Evolutionary conservation across 2,113 vertebrate genomes (phyloP).

Genomic region (Hyperoodon ampullatus): DNA sequence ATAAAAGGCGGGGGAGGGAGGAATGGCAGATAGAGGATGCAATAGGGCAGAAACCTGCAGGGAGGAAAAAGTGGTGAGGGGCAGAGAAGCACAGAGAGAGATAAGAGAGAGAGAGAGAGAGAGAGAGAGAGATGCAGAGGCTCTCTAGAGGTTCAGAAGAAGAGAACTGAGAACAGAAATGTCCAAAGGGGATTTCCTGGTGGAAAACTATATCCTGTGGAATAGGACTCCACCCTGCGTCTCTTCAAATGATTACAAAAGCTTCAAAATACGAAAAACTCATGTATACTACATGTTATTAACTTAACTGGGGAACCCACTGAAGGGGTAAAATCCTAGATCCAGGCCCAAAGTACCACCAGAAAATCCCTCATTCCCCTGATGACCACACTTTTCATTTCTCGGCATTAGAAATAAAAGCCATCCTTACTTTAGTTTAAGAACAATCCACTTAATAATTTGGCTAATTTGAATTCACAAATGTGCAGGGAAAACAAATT

Average conservation of each 20-base stretch:
- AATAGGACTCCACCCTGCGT: neutral
- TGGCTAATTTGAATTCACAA: slow-evolving; percentile 60
- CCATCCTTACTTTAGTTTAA: neutral
- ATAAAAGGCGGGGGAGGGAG: neutral
- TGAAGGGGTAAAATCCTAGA: neutral
- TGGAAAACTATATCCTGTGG: neutral
- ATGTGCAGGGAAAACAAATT: slow-evolving; percentile 37
- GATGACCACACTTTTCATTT: neutral
- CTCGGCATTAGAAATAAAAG: slow-evolving; percentile 9
- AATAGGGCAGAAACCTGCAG: neutral
- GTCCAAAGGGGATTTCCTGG: neutral
- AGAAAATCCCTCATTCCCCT: neutral
- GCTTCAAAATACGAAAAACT: neutral
- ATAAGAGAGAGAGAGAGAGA: neutral
- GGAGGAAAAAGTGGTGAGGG: neutral
- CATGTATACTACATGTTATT: neutral
- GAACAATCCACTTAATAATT: slow-evolving; percentile 44
- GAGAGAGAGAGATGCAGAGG: neutral
- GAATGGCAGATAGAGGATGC: neutral
- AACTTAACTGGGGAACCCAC: neutral
- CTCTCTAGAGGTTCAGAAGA: neutral
- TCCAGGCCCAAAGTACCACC: neutral
- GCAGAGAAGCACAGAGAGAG: neutral
- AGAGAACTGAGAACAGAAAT: neutral
- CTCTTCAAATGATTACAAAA: neutral